A percentile compares a stretch with the other conserved stretches of the same genome.
Evolutionary conservation across 2,888 invertebrate species (phyloP).

Genomic region (Plutella xylostella): DNA sequence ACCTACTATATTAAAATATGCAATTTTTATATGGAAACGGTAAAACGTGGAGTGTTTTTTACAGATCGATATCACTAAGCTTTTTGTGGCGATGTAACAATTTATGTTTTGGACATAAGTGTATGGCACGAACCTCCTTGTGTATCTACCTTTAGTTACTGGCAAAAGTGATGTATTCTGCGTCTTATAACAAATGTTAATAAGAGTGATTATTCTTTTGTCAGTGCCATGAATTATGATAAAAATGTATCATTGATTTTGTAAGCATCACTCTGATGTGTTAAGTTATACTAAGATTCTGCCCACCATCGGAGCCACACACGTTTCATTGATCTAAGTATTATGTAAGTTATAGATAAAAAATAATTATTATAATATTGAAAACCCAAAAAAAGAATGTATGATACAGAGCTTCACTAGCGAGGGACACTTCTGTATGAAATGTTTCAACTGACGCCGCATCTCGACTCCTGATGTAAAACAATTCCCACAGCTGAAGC

Average conservation of each 20-base stretch:
- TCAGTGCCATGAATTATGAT: slow-evolving; percentile 34
- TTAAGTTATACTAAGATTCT: slow-evolving; percentile 49
- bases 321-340: slow-evolving; percentile 64
- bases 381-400: slow-evolving; percentile 44
- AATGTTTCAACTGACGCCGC: slow-evolving; percentile 25
- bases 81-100: slow-evolving; percentile 2
- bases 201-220: slow-evolving; percentile 27
- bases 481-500: slow-evolving; percentile 53
- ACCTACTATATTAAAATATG: slow-evolving; percentile 21
- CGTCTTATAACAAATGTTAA: neutral
- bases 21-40: slow-evolving; percentile 31
- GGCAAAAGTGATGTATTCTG: slow-evolving; percentile 22
- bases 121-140: neutral
- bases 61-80: slow-evolving; percentile 19
- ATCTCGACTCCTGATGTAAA: too few species aligned
- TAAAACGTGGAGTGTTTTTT: slow-evolving; percentile 22
- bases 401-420: slow-evolving; percentile 48
- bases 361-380: slow-evolving; percentile 41
- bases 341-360: slow-evolving; percentile 65
- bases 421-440: too few species aligned
- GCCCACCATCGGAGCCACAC: slow-evolving; percentile 67
- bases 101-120: neutral
- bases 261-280: slow-evolving; percentile 33
- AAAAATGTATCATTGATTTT: slow-evolving; percentile 23
- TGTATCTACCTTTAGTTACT: too few species aligned